Evolutionary conservation across 1,140 invertebrate species (phyloP).

Genomic region (Leptonema lineaticorne): DNA sequence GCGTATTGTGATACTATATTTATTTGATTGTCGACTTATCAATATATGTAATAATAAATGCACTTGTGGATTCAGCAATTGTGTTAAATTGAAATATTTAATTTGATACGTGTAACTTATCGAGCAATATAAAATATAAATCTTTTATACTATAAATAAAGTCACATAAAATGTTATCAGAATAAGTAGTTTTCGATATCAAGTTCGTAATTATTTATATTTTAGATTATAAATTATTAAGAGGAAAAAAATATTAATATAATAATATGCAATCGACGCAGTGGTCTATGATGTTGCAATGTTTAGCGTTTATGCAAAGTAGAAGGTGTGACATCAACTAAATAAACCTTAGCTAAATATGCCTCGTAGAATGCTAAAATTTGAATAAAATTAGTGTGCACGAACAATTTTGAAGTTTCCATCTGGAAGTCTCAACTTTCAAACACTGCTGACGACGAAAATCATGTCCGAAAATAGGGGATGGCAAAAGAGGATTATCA

Average conservation of each 20-base stretch:
- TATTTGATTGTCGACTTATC: too few relatives aligned
- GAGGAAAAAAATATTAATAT: neutral
- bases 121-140: too few relatives aligned
- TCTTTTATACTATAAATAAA: too few relatives aligned
- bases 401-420: conserved; percentile 23
- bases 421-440: conserved; percentile 13
- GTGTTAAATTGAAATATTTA: too few relatives aligned
- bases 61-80: too few relatives aligned
- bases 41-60: too few relatives aligned
- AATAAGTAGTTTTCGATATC: too few relatives aligned
- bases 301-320: conserved; percentile 17
- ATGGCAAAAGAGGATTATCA: neutral
- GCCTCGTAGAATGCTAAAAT: conserved; percentile 12
- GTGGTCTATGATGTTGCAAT: neutral
- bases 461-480: neutral
- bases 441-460: neutral
- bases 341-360: conserved; percentile 31
- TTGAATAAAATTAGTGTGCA: conserved; percentile 32
- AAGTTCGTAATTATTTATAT: too few relatives aligned
- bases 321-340: conserved; percentile 19
- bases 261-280: neutral
- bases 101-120: too few relatives aligned
- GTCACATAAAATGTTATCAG: too few relatives aligned
- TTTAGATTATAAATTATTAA: neutral
- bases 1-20: too few relatives aligned